phyloP scores from a whole-genome alignment of 2,113 vertebrate genomes.

The Camarhynchus parvulus region DNA sequence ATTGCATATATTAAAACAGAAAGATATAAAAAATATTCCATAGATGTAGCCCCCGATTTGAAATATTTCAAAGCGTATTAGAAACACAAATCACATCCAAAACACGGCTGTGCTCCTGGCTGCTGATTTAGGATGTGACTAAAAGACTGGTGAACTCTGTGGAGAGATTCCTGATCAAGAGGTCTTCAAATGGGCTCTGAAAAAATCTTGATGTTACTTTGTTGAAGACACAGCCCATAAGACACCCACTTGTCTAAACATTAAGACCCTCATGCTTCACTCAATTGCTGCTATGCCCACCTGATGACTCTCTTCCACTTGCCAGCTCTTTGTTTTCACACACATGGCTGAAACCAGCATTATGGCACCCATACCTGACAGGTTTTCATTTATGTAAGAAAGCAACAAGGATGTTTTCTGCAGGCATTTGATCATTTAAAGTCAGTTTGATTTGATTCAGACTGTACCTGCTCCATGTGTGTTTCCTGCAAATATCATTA shows the following conservation, averaged over 20 bases:
- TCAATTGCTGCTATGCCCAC: not conserved
- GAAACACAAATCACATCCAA: slow-evolving; percentile 55
- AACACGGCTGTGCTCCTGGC: slow-evolving; percentile 35
- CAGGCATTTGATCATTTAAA: not conserved
- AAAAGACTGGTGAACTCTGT: not conserved
- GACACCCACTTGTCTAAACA: not conserved
- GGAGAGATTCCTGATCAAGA: not conserved
- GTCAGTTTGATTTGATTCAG: not conserved
- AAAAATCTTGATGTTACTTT: not conserved
- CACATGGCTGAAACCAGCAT: not conserved
- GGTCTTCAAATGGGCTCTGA: not conserved
- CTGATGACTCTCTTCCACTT: not conserved
- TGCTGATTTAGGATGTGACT: slow-evolving; percentile 6
- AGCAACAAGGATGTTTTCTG: not conserved
- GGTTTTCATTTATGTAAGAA: not conserved
- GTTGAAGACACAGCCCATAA: not conserved
- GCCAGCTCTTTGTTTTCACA: not conserved
- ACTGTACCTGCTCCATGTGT: not conserved
- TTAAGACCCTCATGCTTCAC: not conserved
- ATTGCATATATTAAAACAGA: not conserved
- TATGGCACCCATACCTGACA: not conserved
- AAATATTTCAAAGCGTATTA: slow-evolving; percentile 42
- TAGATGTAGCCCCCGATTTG: not conserved
- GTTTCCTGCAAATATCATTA: not conserved
- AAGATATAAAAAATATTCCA: not conserved